A percentile compares a stretch with the other conserved stretches of the same genome.
Evolutionary conservation across 2,888 invertebrate genomes (phyloP).

Genomic region (Volucella zonaria): DNA sequence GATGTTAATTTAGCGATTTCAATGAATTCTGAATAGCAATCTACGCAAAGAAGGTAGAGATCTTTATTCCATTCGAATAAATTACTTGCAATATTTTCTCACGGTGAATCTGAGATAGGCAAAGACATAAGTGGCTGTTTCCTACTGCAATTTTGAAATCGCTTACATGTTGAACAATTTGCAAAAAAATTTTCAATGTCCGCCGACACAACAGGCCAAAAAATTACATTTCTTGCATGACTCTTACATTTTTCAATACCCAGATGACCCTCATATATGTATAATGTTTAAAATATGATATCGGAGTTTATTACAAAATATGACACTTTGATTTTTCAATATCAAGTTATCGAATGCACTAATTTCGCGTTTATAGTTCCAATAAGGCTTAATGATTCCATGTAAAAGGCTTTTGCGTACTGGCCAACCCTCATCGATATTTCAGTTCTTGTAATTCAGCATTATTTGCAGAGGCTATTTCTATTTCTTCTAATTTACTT

Average conservation of each 20-base stretch:
- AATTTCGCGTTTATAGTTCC: conserved; percentile 5
- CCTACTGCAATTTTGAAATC: conserved; percentile 25
- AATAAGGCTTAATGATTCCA: not conserved
- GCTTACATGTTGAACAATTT: conserved; percentile 54
- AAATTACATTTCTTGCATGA: conserved; percentile 11
- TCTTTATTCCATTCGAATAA: conserved; percentile 59
- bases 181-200: conserved; percentile 51
- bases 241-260: not conserved
- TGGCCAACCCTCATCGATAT: conserved; percentile 2
- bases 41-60: conserved; percentile 26
- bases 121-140: conserved; percentile 35
- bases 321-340: conserved; percentile 6
- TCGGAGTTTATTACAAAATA: not conserved
- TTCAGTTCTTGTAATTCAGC: not conserved
- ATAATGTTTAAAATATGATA: conserved; percentile 2
- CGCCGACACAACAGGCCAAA: not conserved
- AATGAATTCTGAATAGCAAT: too few species aligned
- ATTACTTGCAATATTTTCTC: conserved; percentile 39
- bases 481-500: conserved; percentile 5
- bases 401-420: not conserved
- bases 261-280: conserved; percentile 2
- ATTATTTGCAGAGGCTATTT: conserved; percentile 7
- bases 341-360: not conserved
- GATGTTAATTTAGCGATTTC: too few species aligned
- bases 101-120: conserved; percentile 17